Conservation (phyloP, 2,113 vertebrate genomes). For the Barbus barbus region DNA sequence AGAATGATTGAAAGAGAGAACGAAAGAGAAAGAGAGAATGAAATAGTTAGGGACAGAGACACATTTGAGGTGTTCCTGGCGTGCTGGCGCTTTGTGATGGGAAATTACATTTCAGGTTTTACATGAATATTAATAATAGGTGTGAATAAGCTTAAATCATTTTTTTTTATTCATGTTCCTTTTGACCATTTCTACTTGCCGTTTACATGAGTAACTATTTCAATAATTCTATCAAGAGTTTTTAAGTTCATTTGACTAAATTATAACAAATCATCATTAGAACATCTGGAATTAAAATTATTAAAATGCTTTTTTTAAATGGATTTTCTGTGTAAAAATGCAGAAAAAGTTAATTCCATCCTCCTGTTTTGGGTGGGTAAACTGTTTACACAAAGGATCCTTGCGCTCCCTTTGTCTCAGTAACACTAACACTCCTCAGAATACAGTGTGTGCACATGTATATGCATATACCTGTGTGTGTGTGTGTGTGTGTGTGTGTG, state of each 20-base stretch:
- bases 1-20: conserved; percentile 18
- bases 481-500: not conserved
- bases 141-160: no score
- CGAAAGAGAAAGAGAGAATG: conserved; percentile 41
- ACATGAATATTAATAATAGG: not conserved
- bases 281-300: no score
- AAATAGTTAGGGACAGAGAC: conserved; percentile 43
- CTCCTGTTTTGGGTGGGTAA: no score
- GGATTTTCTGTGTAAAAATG: no score
- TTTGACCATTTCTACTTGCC: not conserved
- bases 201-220: not conserved
- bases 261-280: not conserved
- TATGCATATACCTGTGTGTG: not conserved
- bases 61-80: conserved; percentile 21
- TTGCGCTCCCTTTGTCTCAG: not conserved
- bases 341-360: not conserved
- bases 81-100: conserved; percentile 24
- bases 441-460: not conserved
- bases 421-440: conserved; percentile 12
- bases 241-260: not conserved
- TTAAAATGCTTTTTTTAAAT: no score
- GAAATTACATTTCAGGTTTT: conserved; percentile 21
- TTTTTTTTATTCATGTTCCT: not conserved
- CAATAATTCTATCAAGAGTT: not conserved
- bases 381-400: no score